Evolutionary conservation across 2,888 invertebrate species (phyloP), one percentile per base, ranked within the genome.

Genomic region (Cephus sareptanus): DNA sequence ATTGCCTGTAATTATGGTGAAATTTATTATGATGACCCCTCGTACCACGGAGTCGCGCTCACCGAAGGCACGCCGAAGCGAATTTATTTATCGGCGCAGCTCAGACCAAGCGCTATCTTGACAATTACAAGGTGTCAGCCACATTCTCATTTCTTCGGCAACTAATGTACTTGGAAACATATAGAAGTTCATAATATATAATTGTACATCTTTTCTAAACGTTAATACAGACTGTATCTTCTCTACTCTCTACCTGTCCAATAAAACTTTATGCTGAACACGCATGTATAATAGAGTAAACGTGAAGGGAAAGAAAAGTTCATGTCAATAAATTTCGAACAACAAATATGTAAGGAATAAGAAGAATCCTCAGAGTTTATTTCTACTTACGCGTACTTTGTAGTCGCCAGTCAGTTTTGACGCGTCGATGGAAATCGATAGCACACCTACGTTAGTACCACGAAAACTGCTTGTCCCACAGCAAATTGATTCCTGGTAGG

Each of bases 1-100:
- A 82, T 84, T 83, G 84, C 81, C 83, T 81, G 80, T 81, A 84
- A 84, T 84, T 84, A 83, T 79, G 82, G 73, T 76, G 78, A 80
- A 83, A 81, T 82, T 83, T 84, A 84, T 84, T 82, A 81, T 79
- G 74, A 80, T 75, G 77, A 81, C 79, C 82, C 40, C 80, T 82
- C 81, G 76, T 81, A 74, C 23, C 40, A 56, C 40, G 40, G 40
- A 35, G 23, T 74, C 35, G 35, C 35, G 74, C 35, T n/a, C n/a
- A 34, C 74, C 12, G 40, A 56, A 56, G 40, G 2, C 40, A 23
- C 40, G 4, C 40, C 40, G 23, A 56, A 56, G 40, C 9, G 23
- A 56, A 56, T 56, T 56, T 23, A 56, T 56, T 56, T 56, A 56
- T 56, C 40, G 40, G 23, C 40, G 15, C 23, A 23, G 40, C 40